Conservation (phyloP, 1,140 invertebrate genomes). For the Belonocnema kinseyi region DNA sequence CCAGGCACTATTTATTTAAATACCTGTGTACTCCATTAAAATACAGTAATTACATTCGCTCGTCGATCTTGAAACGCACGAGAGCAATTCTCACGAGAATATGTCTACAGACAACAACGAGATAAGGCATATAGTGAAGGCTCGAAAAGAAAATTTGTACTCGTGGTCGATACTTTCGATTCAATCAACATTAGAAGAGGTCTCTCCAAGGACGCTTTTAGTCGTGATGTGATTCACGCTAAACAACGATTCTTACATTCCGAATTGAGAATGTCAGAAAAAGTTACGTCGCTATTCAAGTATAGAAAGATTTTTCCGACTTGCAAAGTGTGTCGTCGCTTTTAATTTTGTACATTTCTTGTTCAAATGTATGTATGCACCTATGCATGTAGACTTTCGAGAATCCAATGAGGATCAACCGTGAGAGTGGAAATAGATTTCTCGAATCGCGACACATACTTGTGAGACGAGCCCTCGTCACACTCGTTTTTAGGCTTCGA, state of each 20-base stretch:
- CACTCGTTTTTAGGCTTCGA: constrained; percentile 56
- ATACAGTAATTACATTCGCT: constrained; percentile 53
- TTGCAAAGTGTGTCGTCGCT: constrained; percentile 41
- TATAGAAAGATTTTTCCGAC: constrained; percentile 11
- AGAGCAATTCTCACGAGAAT: constrained; percentile 64
- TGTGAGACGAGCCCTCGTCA: constrained; percentile 58
- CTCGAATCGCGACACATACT: constrained; percentile 49
- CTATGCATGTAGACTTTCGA: constrained; percentile 39
- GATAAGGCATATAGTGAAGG: constrained; percentile 70
- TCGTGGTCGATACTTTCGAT: constrained; percentile 33
- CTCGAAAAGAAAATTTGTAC: constrained; percentile 54
- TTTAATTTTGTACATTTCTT: constrained; percentile 29
- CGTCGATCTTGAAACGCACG: constrained; percentile 45
- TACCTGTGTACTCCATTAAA: constrained; percentile 73
- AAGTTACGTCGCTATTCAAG: constrained; percentile 20
- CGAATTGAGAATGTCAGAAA: not conserved
- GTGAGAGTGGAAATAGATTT: constrained; percentile 12
- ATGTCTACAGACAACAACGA: constrained; percentile 65
- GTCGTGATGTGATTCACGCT: constrained; percentile 31
- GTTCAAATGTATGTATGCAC: constrained; percentile 30
- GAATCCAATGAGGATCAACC: constrained; percentile 12
- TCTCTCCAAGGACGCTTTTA: constrained; percentile 29
- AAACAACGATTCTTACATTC: constrained; percentile 37
- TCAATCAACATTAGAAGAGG: constrained; percentile 32
- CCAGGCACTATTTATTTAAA: constrained; percentile 76